These are phyloP conservation scores for Archegozetes longisetosus DNA, from an alignment of 1,140 invertebrate genomes.

Conservation along the genomic window DNA sequence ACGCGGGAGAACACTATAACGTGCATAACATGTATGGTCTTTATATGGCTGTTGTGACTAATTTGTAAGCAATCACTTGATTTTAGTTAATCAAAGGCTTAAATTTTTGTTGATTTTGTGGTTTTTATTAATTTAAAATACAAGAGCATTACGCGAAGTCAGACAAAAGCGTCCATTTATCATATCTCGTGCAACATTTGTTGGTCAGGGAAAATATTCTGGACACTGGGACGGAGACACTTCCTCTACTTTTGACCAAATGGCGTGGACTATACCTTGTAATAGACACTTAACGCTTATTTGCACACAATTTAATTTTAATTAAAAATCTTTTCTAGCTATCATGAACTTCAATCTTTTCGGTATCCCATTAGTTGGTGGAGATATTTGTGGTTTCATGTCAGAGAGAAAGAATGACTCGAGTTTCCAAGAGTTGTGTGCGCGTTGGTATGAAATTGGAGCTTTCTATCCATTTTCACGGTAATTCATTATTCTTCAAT, in stretches of 20 bases:
- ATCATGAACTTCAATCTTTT: constrained; percentile 63
- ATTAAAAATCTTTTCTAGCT: constrained; percentile 43
- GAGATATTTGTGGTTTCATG: constrained; percentile 26
- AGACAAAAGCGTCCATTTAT: constrained; percentile 37
- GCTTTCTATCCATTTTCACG: constrained; percentile 43
- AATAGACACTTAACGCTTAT: constrained; percentile 15
- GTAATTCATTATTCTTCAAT: background rate
- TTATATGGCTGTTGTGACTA: constrained; percentile 52
- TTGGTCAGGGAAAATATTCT: constrained; percentile 36
- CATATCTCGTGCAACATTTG: constrained; percentile 37
- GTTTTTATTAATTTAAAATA: too few species aligned
- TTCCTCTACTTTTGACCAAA: constrained; percentile 32
- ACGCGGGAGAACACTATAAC: constrained; percentile 47
- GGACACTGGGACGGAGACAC: constrained; percentile 43
- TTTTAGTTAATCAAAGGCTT: constrained; percentile 1
- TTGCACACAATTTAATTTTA: constrained; percentile 19
- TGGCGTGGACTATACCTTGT: constrained; percentile 34
- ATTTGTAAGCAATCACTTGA: constrained; percentile 38
- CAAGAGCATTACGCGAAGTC: constrained; percentile 47
- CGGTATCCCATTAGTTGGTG: constrained; percentile 40
- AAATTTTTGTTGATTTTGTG: constrained; percentile 25
- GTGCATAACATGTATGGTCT: constrained; percentile 65
- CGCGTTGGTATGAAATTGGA: constrained; percentile 56
- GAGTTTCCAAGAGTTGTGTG: constrained; percentile 42
- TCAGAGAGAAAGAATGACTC: constrained; percentile 24